Base-by-base conservation (phyloP, 2,113 vertebrate species). In the Agelaius tricolor region DNA sequence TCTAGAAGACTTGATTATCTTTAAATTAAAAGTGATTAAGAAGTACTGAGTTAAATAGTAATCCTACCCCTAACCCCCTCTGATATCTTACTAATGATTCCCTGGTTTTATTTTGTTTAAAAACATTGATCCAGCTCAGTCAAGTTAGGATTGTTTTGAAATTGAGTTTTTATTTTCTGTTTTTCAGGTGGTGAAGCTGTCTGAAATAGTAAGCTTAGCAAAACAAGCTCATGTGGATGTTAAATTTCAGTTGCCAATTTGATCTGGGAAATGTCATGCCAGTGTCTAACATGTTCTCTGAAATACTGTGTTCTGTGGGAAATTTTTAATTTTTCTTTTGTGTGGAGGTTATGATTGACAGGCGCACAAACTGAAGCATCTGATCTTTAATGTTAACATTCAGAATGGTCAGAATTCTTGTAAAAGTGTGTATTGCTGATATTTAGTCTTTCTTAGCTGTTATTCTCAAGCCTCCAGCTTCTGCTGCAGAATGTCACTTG, bases 211-310 rank as follows among this genome's bases (percentile, higher is more conserved):
- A 67, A 99, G 72, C 4, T 96, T 99, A 98, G 99, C 99, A 47
- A 99, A 99, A 85, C 98, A 99, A 96, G 99, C 99, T 93, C 99
- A 99, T 43, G 99, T 99, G 96, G 99, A 99, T 96, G 99, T 99
- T 96, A 99, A 99, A 97, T 99, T 99, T 97, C 99, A 99, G 97
- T 97, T 99, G 97, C 99, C 99, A 73, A 99, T 99, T 97, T 99
- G 98, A 98, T 84, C 67, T 58, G 86, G 89, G 87, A 83, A 85
- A 49, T 55, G 63, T 85, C 54, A 79, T 82, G 82, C 76, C 44
- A 12, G 22, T 91, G 87, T 97, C 94, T 91, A 88, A 93, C 69
- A 55, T 66, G 84, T 90, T 97, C 24, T 83, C 94, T 94, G 87
- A 94, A 97, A 97, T 97, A 97, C 97, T 97, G 97, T 98, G 95